Conservation (phyloP, 2,113 vertebrate species). For the Pachypanchax playfairii region DNA sequence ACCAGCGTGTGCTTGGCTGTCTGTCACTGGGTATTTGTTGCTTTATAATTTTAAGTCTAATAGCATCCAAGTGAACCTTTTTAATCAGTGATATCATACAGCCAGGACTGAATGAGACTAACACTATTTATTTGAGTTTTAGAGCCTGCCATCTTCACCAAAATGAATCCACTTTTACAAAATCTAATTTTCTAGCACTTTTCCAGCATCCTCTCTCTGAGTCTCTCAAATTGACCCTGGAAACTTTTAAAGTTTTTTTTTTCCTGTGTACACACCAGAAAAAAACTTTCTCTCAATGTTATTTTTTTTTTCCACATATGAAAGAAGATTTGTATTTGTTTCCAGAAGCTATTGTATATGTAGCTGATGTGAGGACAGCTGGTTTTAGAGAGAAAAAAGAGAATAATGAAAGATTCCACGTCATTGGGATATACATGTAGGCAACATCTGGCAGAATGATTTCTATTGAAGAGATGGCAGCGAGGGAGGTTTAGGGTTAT, state of each 20-base stretch:
- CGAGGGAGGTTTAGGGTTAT: conserved; percentile 45
- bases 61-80: neutral
- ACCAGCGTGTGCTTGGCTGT: too few relatives aligned
- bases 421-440: conserved; percentile 22
- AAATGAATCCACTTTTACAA: neutral
- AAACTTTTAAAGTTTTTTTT: neutral
- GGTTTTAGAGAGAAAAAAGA: conserved; percentile 9
- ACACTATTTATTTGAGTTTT: neutral
- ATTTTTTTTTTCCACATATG: neutral
- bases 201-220: too few relatives aligned
- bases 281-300: neutral
- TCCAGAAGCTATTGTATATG: conserved; percentile 12
- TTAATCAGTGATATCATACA: neutral
- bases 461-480: conserved; percentile 33
- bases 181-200: too few relatives aligned
- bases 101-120: neutral
- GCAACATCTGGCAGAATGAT: conserved; percentile 22
- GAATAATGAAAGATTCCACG: conserved; percentile 5
- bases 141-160: neutral
- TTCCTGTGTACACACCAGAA: neutral
- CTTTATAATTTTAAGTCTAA: neutral
- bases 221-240: too few relatives aligned
- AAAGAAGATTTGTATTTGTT: conserved; percentile 3
- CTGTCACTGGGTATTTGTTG: neutral
- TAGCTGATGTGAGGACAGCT: conserved; percentile 31